Conservation (phyloP, 2,113 vertebrate species). For the Cettia cetti region DNA sequence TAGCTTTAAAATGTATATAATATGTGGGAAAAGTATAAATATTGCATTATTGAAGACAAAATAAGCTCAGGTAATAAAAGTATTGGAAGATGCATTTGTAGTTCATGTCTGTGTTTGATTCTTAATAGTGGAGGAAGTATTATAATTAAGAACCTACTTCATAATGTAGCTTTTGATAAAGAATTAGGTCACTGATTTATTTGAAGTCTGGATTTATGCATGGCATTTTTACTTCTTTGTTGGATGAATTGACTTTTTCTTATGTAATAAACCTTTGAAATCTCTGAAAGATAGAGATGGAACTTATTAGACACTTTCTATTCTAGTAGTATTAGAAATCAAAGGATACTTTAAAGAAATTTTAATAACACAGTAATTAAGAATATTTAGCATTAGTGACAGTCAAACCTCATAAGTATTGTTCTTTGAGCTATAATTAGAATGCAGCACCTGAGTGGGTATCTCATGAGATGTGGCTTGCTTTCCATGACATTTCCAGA, state of each 20-base stretch:
- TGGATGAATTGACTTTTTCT: not conserved
- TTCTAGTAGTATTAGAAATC: not conserved
- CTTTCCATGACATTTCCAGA: not conserved
- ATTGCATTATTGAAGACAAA: not conserved
- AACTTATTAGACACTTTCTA: not conserved
- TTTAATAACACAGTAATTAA: not conserved
- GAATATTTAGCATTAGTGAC: not conserved
- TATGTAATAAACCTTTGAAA: conserved; percentile 41
- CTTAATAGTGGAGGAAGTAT: not conserved
- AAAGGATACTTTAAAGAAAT: conserved; percentile 38
- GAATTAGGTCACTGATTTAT: conserved; percentile 24
- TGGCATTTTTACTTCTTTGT: not conserved
- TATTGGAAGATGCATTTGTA: not conserved
- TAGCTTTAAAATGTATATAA: not conserved
- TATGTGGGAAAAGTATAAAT: not conserved
- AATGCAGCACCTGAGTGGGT: not conserved
- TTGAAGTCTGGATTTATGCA: conserved; percentile 20
- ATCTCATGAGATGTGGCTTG: not conserved
- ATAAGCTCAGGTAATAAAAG: not conserved
- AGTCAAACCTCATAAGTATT: not conserved
- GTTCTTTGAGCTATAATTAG: conserved; percentile 9
- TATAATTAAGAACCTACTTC: not conserved
- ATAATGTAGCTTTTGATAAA: conserved; percentile 5
- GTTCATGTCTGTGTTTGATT: not conserved
- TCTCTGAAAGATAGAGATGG: not conserved